A percentile compares a stretch with the other conserved stretches of the same genome.
Evolutionary conservation across 1,140 invertebrate genomes (phyloP).

Genomic region (Anthonomus grandis): DNA sequence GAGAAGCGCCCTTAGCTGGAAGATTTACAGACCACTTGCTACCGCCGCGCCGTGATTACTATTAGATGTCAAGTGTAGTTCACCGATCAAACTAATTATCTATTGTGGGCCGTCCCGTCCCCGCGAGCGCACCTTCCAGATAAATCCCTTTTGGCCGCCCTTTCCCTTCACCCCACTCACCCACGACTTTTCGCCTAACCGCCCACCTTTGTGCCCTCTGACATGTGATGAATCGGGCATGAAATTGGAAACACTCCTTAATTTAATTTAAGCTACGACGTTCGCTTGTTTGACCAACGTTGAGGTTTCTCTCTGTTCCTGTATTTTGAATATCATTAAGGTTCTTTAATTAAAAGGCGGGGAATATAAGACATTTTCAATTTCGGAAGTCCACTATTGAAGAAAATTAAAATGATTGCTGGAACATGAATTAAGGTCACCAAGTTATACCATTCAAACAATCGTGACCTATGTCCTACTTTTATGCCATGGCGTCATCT

Average conservation of each 20-base stretch:
- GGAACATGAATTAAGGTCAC: too few relatives aligned
- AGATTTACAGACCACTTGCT: slow-evolving; percentile 23
- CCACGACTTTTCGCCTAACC: background rate
- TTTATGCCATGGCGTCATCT: too few relatives aligned
- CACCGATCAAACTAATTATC: slow-evolving; percentile 31
- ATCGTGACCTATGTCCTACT: too few relatives aligned
- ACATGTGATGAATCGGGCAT: slow-evolving; percentile 32
- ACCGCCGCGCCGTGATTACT: slow-evolving; percentile 27
- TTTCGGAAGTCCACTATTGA: too few relatives aligned
- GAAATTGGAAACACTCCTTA: slow-evolving; percentile 31
- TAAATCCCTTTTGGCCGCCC: slow-evolving; percentile 14
- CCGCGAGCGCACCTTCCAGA: slow-evolving; percentile 25
- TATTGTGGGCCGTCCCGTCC: slow-evolving; percentile 23
- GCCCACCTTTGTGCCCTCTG: slow-evolving; percentile 15
- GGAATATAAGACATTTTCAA: too few relatives aligned
- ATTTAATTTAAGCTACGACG: slow-evolving; percentile 25
- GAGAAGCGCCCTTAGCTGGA: slow-evolving; percentile 4
- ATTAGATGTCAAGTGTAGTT: slow-evolving; percentile 31
- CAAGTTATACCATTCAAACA: too few relatives aligned
- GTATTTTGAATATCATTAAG: too few relatives aligned
- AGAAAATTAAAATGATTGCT: too few relatives aligned
- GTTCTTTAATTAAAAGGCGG: too few relatives aligned
- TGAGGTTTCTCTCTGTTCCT: too few relatives aligned
- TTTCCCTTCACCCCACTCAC: background rate
- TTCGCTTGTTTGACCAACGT: slow-evolving; percentile 25